Evolutionary conservation across 2,113 vertebrate genomes (phyloP), one percentile per base, ranked within the genome.

Genomic region (Percopsis transmontana): DNA sequence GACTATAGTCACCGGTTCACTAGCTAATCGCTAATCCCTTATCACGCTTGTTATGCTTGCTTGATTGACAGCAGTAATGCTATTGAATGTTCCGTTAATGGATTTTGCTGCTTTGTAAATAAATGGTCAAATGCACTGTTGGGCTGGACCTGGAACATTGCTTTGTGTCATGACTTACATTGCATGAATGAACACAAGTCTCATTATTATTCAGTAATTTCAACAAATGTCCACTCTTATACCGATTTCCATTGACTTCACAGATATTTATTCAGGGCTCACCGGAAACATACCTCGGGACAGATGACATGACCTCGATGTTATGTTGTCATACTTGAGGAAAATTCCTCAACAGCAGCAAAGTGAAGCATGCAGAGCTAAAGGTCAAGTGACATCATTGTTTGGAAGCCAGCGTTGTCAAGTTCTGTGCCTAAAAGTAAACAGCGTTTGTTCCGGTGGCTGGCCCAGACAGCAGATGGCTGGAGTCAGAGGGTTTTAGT

Each of bases 361-460:
- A 53, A 54, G 16, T 54, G 63, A 76, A 68, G 68, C 19, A n/a
- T 33, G 27, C 52, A 78, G 63, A 62, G 39, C 56, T 70, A 79
- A 81, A 74, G 64, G 82, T 85, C 76, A 77, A 70, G 58, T 66
- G 72, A 58, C 68, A 74, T 68, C 51, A 48, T 53, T 20, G 66
- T 57, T 61, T 66, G 65, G 62, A 62, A 51, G 62, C 51, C 40
- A 77, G 10, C 66, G 41, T 8, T 63, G 54, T 66, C 75, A 74
- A 78, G 66, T 58, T 55, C 47, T 16, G 24, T 69, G 68, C 71
- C 76, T 58, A 9, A 47, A 67, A 52, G 63, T 67, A 72, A 74
- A 58, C 58, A 75, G 27, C 16, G 48, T 56, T 23, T 48, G 58
- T 55, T 51, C 47, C 77, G 44, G 57, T 55, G 47, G 45, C 58